A percentile compares a stretch with the other conserved stretches of the same genome.
Conservation (phyloP, 53 echinoderm and acorn worm genomes). For the Patiria pectinifera region DNA sequence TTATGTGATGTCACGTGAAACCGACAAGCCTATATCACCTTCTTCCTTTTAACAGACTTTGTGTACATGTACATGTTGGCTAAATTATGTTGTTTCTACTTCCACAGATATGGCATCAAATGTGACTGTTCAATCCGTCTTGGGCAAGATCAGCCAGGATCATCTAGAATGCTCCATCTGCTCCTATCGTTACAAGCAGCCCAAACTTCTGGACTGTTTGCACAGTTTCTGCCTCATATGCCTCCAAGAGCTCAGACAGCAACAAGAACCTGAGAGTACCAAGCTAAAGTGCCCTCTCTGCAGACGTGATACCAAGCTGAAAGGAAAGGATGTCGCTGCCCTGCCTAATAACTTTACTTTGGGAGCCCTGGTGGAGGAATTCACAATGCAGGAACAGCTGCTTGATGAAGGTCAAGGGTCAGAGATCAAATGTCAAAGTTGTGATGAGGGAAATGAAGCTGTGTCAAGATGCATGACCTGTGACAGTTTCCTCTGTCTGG, state of each 20-base stretch:
- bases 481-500: constrained; percentile 20
- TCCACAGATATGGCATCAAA: constrained; percentile 26
- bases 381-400: constrained; percentile 47
- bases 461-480: constrained; percentile 42
- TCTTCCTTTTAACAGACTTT: not conserved
- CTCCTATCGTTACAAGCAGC: constrained; percentile 21
- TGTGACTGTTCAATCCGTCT: constrained; percentile 13
- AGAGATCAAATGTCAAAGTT: constrained; percentile 47
- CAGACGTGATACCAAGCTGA: constrained; percentile 35
- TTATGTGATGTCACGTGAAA: no score
- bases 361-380: constrained; percentile 49
- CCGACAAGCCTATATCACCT: no score
- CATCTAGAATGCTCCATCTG: constrained; percentile 59
- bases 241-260: constrained; percentile 21
- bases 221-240: constrained; percentile 60
- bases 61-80: not conserved
- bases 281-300: constrained; percentile 39
- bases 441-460: constrained; percentile 55
- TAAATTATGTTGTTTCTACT: not conserved
- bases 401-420: constrained; percentile 33
- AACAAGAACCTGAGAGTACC: constrained; percentile 14
- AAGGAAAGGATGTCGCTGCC: constrained; percentile 8
- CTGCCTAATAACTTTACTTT: constrained; percentile 46
- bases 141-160: constrained; percentile 28
- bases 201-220: constrained; percentile 45